Evolutionary conservation across 2,797 vertebrate species (phyloP).

Genomic region (Brachymystax lenok): DNA sequence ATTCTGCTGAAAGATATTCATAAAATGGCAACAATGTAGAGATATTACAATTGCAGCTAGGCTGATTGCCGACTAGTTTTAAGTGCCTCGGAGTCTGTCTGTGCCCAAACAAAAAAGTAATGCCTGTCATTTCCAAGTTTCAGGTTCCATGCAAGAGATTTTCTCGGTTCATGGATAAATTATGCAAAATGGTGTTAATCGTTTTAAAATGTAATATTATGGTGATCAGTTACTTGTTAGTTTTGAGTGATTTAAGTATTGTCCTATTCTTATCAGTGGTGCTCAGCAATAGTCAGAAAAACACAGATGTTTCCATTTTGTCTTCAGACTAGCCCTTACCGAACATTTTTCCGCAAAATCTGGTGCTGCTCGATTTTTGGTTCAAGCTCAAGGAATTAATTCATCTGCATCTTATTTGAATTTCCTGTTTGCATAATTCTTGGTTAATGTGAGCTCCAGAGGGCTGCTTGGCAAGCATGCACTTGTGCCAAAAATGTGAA

Average conservation of each 20-base stretch:
- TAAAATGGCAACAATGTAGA: too few relatives aligned
- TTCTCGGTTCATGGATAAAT: too few relatives aligned
- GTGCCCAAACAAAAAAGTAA: too few relatives aligned
- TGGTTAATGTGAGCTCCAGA: constrained; percentile 58
- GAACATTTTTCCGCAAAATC: neutral
- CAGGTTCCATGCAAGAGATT: too few relatives aligned
- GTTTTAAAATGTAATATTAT: too few relatives aligned
- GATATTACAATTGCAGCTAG: too few relatives aligned
- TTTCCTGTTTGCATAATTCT: constrained; percentile 75
- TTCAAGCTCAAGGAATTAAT: constrained; percentile 51
- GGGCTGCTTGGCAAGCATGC: constrained; percentile 36
- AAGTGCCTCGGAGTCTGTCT: too few relatives aligned
- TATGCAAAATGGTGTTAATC: too few relatives aligned
- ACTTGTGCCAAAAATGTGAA: constrained; percentile 37
- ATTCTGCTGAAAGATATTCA: too few relatives aligned
- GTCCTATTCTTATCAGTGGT: neutral
- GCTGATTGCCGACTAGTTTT: too few relatives aligned
- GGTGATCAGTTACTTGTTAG: neutral
- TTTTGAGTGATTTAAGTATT: neutral
- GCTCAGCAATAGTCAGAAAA: neutral
- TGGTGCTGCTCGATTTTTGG: constrained; percentile 19
- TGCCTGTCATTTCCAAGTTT: too few relatives aligned
- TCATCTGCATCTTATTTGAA: constrained; percentile 75
- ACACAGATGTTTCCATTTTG: neutral
- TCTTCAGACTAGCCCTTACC: neutral